phyloP scores from a whole-genome alignment of 2,113 vertebrate species.

The Macquaria australasica region DNA sequence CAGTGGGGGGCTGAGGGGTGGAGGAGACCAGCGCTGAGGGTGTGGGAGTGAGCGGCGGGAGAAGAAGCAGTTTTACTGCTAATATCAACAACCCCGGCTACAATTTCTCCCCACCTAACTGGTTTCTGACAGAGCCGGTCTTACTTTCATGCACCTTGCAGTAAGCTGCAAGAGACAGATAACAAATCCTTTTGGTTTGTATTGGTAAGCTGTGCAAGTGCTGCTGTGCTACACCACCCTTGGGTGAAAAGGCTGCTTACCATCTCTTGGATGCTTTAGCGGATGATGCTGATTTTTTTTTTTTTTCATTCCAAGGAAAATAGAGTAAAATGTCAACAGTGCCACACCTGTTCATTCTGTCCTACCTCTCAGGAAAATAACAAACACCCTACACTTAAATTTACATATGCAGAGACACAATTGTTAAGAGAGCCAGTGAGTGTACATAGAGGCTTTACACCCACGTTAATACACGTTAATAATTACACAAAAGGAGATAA shows the following conservation, averaged over 20 bases:
- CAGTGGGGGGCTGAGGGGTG: constrained; percentile 2
- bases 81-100: constrained; percentile 32
- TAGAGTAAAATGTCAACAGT: constrained; percentile 43
- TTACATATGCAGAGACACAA: neutral
- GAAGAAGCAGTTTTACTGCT: constrained; percentile 33
- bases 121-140: constrained; percentile 55
- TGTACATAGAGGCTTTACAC: constrained; percentile 2
- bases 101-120: constrained; percentile 47
- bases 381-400: neutral
- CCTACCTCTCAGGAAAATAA: neutral
- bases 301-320: constrained; percentile 8
- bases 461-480: constrained; percentile 18
- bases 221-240: constrained; percentile 30
- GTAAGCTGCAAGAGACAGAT: constrained; percentile 42
- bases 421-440: neutral
- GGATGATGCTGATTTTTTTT: constrained; percentile 42
- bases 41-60: neutral
- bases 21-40: constrained; percentile 16
- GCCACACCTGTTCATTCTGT: constrained; percentile 54
- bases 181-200: constrained; percentile 51
- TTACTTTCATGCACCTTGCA: constrained; percentile 55
- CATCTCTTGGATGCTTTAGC: constrained; percentile 19
- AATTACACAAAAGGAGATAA: constrained; percentile 26
- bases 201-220: constrained; percentile 22
- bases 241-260: constrained; percentile 21